Evolutionary conservation across 2,113 vertebrate species (phyloP).

Genomic region (Microcebus murinus): DNA sequence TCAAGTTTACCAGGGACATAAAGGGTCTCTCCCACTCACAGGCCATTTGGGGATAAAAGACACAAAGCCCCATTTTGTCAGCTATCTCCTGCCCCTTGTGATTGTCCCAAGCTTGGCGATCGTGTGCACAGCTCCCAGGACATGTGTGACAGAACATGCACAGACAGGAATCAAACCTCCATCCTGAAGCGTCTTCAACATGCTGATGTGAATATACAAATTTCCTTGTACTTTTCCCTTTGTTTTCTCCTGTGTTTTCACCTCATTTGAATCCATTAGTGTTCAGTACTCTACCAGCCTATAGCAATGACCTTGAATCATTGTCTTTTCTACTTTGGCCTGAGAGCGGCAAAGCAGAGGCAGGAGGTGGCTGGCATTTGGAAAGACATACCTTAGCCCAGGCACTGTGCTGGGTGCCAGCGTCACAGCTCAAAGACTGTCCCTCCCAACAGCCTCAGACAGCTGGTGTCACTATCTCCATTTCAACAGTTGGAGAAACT

Average conservation of each 20-base stretch:
- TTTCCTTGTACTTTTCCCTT: not conserved
- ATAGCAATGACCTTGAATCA: rapidly evolving
- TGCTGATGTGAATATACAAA: not conserved
- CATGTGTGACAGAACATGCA: not conserved
- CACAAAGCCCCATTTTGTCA: constrained; percentile 66
- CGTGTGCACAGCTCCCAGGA: constrained; percentile 16
- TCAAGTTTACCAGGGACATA: constrained; percentile 87
- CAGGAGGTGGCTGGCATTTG: not conserved
- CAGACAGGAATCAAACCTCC: not conserved
- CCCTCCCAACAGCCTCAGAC: not conserved
- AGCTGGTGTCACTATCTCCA: rapidly evolving
- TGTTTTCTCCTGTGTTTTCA: not conserved
- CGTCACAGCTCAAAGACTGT: rapidly evolving
- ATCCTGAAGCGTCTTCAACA: not conserved
- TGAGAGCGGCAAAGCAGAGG: not conserved
- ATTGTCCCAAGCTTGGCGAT: constrained; percentile 43
- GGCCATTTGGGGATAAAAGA: constrained; percentile 64
- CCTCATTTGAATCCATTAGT: not conserved
- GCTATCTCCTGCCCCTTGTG: constrained; percentile 72
- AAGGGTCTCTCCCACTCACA: constrained; percentile 77
- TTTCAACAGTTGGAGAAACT: not conserved
- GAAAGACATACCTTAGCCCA: rapidly evolving
- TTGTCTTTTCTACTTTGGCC: not conserved
- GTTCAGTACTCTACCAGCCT: not conserved
- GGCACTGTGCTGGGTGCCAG: not conserved